Evolutionary conservation across 2,888 invertebrate genomes (phyloP).

Genomic region (Chloromyia formosa): DNA sequence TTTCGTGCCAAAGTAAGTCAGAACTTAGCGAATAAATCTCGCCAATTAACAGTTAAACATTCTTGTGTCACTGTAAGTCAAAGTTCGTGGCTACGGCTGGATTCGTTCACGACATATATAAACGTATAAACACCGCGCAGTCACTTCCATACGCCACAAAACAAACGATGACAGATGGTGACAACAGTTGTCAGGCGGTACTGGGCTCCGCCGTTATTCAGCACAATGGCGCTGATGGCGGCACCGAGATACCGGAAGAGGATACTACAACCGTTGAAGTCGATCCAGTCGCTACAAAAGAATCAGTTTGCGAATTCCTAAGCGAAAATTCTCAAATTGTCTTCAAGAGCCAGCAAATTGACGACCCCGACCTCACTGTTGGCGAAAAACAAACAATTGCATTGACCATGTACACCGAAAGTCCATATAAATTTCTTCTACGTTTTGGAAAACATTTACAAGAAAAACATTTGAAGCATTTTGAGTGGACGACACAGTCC

Average conservation of each 20-base stretch:
- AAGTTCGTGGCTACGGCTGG: too few relatives aligned
- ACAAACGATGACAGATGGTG: conserved; percentile 33
- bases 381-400: conserved; percentile 78
- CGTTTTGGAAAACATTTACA: conserved; percentile 80
- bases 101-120: too few relatives aligned
- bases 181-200: background rate
- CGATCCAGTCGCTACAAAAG: conserved; percentile 64
- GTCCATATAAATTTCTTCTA: conserved; percentile 75
- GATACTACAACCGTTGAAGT: background rate
- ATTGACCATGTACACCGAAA: conserved; percentile 70
- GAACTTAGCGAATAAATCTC: too few relatives aligned
- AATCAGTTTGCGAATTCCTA: conserved; percentile 64
- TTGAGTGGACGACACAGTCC: conserved; percentile 64
- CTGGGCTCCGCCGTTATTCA: background rate
- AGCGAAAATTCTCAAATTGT: conserved; percentile 61
- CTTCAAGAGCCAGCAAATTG: conserved; percentile 85
- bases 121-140: too few relatives aligned
- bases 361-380: conserved; percentile 76
- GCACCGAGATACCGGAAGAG: background rate
- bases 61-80: too few relatives aligned
- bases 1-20: too few relatives aligned
- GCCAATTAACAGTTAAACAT: too few relatives aligned
- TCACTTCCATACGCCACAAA: background rate
- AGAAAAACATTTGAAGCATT: conserved; percentile 75
- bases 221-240: conserved; percentile 3